Evolutionary conservation across 2,113 vertebrate genomes (phyloP).

Genomic region (Pogonocichla stellata): DNA sequence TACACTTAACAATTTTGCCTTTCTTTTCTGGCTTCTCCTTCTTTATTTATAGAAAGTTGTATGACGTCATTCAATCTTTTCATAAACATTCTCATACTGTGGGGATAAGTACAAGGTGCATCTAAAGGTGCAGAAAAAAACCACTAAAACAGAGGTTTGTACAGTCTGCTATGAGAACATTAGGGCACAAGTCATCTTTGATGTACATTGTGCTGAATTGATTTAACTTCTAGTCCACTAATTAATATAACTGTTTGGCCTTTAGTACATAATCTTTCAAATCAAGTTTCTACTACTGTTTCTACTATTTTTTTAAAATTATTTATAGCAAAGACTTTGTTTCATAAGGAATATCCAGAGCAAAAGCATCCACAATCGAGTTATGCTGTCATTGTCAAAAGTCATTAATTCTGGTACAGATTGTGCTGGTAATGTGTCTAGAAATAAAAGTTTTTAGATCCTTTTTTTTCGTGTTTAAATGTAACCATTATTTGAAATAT

Average conservation of each 20-base stretch:
- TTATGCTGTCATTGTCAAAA: neutral
- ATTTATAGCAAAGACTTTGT: neutral
- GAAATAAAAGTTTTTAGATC: neutral
- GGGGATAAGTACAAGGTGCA: neutral
- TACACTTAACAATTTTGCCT: neutral
- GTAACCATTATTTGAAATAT: neutral
- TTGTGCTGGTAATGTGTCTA: neutral
- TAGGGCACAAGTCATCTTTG: neutral
- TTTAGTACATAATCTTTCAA: neutral
- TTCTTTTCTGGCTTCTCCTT: neutral
- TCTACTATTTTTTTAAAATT: neutral
- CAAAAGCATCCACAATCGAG: neutral
- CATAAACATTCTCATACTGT: neutral
- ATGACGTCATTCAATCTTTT: neutral
- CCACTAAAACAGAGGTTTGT: neutral
- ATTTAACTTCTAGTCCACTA: neutral
- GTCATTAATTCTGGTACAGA: neutral
- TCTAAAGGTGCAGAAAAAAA: neutral
- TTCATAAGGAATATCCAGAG: neutral
- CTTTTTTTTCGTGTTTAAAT: neutral
- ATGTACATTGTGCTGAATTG: neutral
- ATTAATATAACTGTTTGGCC: neutral
- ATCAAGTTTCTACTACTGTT: neutral
- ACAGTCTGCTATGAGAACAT: neutral
- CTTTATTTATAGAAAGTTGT: neutral